Conservation (phyloP, 2,113 vertebrate genomes). For the Megalops atlanticus region DNA sequence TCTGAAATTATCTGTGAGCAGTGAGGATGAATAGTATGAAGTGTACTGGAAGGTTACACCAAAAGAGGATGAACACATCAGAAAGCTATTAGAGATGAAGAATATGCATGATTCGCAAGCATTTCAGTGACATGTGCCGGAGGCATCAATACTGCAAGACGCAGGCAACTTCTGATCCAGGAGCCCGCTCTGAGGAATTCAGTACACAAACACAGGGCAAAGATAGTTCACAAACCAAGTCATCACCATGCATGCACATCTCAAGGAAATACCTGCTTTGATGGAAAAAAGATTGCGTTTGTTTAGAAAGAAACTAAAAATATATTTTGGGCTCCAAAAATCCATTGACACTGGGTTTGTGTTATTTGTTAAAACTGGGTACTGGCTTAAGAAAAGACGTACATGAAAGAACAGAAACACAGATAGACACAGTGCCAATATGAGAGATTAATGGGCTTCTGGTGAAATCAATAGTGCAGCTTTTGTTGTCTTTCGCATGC, state of each 20-base stretch:
- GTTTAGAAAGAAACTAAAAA: neutral
- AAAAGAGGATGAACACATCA: neutral
- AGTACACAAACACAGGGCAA: neutral
- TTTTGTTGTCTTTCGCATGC: neutral
- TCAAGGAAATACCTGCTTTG: neutral
- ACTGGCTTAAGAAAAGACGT: neutral
- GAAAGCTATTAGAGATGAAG: neutral
- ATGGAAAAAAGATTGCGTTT: too few species aligned
- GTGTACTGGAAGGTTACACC: neutral
- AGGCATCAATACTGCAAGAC: conserved; percentile 1
- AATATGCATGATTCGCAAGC: neutral
- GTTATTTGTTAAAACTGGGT: neutral
- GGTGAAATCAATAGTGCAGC: conserved; percentile 11
- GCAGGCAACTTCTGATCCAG: neutral
- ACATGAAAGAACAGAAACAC: neutral
- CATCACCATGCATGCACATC: neutral
- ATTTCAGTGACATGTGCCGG: neutral
- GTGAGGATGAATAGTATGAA: too few species aligned
- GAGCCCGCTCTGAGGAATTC: neutral
- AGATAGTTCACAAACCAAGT: neutral
- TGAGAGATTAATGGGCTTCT: conserved; percentile 3
- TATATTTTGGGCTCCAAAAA: conserved; percentile 45
- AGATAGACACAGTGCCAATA: neutral
- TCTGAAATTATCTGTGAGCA: too few species aligned
- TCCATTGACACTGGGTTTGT: neutral